phyloP scores from a whole-genome alignment of 2,888 invertebrate genomes.

The Pemphredon lugubris region DNA sequence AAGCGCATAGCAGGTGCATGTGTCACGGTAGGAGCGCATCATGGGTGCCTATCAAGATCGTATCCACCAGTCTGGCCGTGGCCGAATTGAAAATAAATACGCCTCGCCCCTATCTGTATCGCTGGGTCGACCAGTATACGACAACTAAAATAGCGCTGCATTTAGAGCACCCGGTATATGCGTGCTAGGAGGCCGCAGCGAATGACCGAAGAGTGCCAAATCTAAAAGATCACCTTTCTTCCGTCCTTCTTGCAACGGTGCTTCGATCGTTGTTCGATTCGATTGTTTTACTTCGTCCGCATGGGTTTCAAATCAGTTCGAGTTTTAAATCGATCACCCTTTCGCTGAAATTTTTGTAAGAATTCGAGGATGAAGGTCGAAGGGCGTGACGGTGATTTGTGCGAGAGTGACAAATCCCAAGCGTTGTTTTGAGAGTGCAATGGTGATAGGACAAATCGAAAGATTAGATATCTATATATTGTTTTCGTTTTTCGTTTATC shows the following conservation, averaged over 20 bases:
- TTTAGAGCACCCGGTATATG: conserved; percentile 72
- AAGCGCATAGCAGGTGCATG: conserved; percentile 29
- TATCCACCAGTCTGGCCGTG: conserved; percentile 73
- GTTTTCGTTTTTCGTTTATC: not conserved
- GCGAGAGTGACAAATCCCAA: not conserved
- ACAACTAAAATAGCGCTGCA: conserved; percentile 73
- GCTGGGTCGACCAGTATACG: conserved; percentile 55
- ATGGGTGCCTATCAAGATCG: conserved; percentile 36
- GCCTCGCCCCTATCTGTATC: conserved; percentile 50
- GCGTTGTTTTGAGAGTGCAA: too few relatives aligned
- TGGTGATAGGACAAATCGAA: too few relatives aligned
- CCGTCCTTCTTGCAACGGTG: conserved; percentile 49
- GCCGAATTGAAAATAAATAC: conserved; percentile 79
- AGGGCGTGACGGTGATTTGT: too few relatives aligned
- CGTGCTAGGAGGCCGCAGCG: conserved; percentile 57
- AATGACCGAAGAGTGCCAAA: conserved; percentile 72
- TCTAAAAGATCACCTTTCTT: conserved; percentile 71
- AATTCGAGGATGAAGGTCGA: too few relatives aligned
- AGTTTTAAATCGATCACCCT: too few relatives aligned
- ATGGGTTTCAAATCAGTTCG: too few relatives aligned
- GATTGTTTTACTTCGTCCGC: too few relatives aligned
- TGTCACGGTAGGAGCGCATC: conserved; percentile 31
- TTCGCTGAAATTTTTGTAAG: too few relatives aligned
- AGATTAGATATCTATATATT: too few relatives aligned
- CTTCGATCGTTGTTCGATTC: not conserved